Conservation (phyloP, 1,140 invertebrate species). For the Heliconius hermathena region DNA sequence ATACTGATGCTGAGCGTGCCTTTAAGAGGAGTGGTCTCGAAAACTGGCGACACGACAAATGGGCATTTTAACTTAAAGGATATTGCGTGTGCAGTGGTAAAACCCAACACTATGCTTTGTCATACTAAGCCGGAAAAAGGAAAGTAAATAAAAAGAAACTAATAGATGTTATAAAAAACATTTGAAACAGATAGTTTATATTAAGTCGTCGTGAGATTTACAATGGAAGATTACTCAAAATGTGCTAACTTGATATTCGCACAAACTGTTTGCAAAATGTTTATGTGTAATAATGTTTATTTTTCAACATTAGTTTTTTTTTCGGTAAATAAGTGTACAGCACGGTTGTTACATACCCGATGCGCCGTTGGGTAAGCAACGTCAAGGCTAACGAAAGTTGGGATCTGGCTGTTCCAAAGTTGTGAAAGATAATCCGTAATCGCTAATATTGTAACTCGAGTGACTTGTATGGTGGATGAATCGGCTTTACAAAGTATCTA, state of each 20-base stretch:
- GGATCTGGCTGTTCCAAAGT: slow-evolving; percentile 12
- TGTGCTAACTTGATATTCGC: slow-evolving; percentile 2
- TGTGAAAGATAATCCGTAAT: slow-evolving; percentile 17
- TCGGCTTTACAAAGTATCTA: neutral
- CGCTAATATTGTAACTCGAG: neutral
- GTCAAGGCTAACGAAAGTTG: slow-evolving; percentile 21
- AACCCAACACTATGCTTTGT: too few species aligned
- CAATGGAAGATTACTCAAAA: neutral
- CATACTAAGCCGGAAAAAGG: too few species aligned
- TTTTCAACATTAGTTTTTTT: neutral
- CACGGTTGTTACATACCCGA: slow-evolving; percentile 7
- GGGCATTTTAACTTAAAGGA: too few species aligned
- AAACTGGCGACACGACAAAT: too few species aligned
- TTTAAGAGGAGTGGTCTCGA: too few species aligned
- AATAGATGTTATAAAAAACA: neutral
- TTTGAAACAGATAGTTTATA: neutral
- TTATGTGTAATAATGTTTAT: too few species aligned
- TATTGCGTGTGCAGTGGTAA: too few species aligned
- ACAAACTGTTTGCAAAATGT: neutral
- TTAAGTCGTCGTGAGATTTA: neutral
- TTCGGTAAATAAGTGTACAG: neutral
- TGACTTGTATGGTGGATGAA: neutral
- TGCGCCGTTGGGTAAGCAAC: slow-evolving; percentile 11
- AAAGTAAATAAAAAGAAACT: too few species aligned
- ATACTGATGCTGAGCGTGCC: too few species aligned